A percentile compares a stretch with the other conserved stretches of the same genome.
Evolutionary conservation across 2,113 vertebrate species (phyloP).

Genomic region (rat (Rattus norvegicus)): DNA sequence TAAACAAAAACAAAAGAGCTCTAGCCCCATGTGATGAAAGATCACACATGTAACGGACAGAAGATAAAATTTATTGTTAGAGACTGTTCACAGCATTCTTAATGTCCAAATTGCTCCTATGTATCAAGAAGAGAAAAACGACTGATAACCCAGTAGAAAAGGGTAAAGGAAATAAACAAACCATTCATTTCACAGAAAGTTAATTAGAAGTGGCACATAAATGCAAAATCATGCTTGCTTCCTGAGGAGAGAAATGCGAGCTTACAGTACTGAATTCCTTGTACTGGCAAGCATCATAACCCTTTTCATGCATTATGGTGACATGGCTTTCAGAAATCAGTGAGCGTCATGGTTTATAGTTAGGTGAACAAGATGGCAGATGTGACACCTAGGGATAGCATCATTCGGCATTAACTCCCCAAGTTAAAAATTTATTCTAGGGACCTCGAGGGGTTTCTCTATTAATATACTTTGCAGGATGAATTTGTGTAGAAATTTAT

Average conservation of each 20-base stretch:
- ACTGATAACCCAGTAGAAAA: neutral
- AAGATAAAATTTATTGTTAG: neutral
- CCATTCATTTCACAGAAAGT: neutral
- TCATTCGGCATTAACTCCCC: neutral
- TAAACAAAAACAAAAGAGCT: conserved; percentile 1
- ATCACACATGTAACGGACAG: neutral
- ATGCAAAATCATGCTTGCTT: neutral
- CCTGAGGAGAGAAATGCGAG: neutral
- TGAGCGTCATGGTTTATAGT: neutral
- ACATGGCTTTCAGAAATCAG: neutral
- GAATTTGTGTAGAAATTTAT: neutral
- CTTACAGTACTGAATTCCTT: neutral
- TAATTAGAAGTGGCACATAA: neutral
- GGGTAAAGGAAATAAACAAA: neutral
- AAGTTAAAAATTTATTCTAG: conserved; percentile 21
- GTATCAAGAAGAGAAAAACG: conserved; percentile 28
- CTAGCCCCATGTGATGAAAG: neutral
- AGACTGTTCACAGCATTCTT: neutral
- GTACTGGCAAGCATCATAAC: neutral
- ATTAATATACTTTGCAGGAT: neutral
- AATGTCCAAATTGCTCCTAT: conserved; percentile 7
- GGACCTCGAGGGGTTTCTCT: conserved; percentile 27
- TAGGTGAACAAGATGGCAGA: neutral
- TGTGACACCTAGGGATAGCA: neutral
- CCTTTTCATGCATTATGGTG: neutral